Conservation (phyloP, 2,888 invertebrate species). For the Pristionchus mayeri region DNA sequence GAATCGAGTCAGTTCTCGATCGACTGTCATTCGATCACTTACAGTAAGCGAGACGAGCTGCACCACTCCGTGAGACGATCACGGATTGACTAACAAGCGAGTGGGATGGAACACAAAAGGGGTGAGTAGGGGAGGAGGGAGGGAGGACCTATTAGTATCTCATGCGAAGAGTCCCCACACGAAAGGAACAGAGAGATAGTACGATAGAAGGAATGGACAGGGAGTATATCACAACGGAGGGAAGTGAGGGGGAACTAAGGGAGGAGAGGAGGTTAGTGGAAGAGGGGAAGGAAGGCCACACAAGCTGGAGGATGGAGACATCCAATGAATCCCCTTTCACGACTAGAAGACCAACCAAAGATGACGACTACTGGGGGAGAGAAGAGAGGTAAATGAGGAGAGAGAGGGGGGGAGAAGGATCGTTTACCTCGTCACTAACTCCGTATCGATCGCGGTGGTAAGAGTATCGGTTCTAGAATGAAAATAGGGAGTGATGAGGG, state of each 20-base stretch:
- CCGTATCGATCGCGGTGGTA: constrained; percentile 48
- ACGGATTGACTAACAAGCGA: constrained; percentile 29
- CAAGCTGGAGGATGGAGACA: constrained; percentile 16
- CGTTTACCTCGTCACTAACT: constrained; percentile 48
- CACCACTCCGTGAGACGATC: not conserved
- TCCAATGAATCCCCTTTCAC: not conserved
- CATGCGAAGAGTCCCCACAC: constrained; percentile 42
- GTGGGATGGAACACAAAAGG: constrained; percentile 29
- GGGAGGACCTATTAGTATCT: constrained; percentile 24
- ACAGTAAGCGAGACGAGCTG: constrained; percentile 19
- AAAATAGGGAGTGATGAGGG: not conserved
- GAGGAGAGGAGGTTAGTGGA: not conserved
- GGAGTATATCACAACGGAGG: not conserved
- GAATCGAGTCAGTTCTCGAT: not conserved
- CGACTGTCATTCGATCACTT: not conserved
- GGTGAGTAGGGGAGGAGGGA: not conserved
- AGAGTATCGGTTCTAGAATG: constrained; percentile 49
- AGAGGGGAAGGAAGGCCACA: not conserved
- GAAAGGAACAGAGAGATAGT: constrained; percentile 22
- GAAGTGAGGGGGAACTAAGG: not conserved
- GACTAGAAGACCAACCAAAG: not conserved
- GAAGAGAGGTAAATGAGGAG: not conserved
- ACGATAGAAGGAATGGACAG: not conserved
- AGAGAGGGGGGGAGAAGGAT: not conserved
- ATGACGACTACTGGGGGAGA: not conserved